These are phyloP conservation scores for Drosophila kuntzei DNA, from an alignment of 2,888 invertebrate genomes.

Conservation along the genomic window DNA sequence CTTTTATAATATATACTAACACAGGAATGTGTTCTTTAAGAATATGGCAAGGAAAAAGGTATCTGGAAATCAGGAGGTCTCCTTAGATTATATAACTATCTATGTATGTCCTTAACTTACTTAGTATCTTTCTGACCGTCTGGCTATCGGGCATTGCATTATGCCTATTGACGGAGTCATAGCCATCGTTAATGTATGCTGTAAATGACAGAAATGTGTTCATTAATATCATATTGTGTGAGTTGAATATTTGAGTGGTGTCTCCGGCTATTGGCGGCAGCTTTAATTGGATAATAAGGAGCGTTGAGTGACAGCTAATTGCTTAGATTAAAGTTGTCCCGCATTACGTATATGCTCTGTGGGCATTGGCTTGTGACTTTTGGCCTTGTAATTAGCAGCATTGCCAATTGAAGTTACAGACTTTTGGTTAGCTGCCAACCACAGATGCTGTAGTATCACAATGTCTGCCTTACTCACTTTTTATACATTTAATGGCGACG, in stretches of 20 bases:
- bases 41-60: background rate
- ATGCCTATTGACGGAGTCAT: conserved; percentile 13
- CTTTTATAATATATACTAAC: background rate
- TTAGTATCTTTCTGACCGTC: conserved; percentile 2
- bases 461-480: conserved; percentile 15
- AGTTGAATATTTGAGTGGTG: conserved; percentile 17
- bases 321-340: conserved; percentile 38
- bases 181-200: conserved; percentile 29
- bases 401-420: conserved; percentile 44
- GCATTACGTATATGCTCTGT: conserved; percentile 16
- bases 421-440: conserved; percentile 12
- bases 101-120: too few species aligned
- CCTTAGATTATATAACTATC: background rate
- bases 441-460: conserved; percentile 22
- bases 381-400: conserved; percentile 50
- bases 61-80: background rate
- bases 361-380: conserved; percentile 14
- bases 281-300: conserved; percentile 60
- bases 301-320: conserved; percentile 61
- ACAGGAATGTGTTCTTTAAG: background rate
- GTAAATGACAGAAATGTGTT: conserved; percentile 30
- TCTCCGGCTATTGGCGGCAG: conserved; percentile 17
- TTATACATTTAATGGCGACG: conserved; percentile 39
- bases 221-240: conserved; percentile 26
- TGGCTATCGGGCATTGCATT: too few species aligned